A percentile compares a stretch with the other conserved stretches of the same genome.
Conservation (phyloP, 2,888 invertebrate genomes). For the Pristionchus entomophagus region DNA sequence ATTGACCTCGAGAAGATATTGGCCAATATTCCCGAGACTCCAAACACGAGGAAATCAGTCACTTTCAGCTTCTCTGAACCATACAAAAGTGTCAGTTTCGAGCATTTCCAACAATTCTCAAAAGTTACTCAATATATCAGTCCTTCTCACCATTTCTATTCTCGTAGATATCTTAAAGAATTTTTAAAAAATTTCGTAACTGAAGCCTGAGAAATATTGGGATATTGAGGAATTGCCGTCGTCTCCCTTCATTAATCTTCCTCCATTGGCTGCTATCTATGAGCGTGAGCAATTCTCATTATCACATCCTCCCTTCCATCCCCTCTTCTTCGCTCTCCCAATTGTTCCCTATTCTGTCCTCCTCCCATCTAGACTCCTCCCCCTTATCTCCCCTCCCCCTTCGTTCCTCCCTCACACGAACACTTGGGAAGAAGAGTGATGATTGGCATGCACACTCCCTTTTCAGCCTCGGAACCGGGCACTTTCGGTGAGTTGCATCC, state of each 20-base stretch:
- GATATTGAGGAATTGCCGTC: no score
- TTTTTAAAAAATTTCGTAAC: no score
- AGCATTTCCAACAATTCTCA: no score
- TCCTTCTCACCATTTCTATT: no score
- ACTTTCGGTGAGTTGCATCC: neutral
- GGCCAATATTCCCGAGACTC: neutral
- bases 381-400: neutral
- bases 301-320: neutral
- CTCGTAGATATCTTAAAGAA: no score
- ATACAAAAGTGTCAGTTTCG: neutral
- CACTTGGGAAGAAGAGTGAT: neutral
- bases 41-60: constrained; percentile 15
- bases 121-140: no score
- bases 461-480: neutral
- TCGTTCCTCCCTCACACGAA: constrained; percentile 5
- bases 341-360: neutral
- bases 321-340: neutral
- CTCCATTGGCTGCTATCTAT: neutral
- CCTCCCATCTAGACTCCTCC: neutral
- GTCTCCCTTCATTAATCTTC: no score
- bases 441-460: neutral
- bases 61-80: neutral
- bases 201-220: no score
- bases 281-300: neutral
- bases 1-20: neutral